Base-by-base conservation (phyloP, 1,140 invertebrate genomes). In the Heliconius himera region DNA sequence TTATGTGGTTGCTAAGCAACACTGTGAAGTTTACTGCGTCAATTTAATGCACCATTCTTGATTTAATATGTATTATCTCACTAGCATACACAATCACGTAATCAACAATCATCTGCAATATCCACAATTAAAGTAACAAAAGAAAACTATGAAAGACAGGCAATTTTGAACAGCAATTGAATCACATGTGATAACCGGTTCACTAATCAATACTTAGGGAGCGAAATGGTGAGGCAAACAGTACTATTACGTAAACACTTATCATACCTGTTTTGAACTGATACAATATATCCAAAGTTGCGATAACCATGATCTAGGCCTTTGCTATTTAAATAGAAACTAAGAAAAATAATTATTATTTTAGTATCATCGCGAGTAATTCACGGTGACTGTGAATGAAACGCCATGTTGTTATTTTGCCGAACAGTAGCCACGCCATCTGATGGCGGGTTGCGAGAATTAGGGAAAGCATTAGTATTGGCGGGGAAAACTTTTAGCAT, bases 1-100 rank as follows among this genome's bases (percentile, higher is more conserved):
- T 83, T 76, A 82, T 36, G 51, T 74, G 71, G 90, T 92, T 91
- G 88, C 90, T 88, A 84, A 80, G 91, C 90, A 92, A 91, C 91
- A 81, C 76, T 83, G 83, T 89, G 84, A 81, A 82, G 82, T 82
- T 77, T 84, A 84, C 85, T 90, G 88, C 88, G 85, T 81, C 87
- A 88, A 82, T 82, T 81, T 87, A 78, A 83, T 87, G 84, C 85
- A 87, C 84, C 87, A 87, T 56, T 84, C 70, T 72, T 66, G 60
- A 66, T 29, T 66, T 66, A 26, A 13, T 66, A n/a, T 66, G 29
- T 29, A 29, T 26, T 29, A 22, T 66, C 22, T 66, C 60, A 66
- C 26, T 66, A 29, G 11, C 60, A 22, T 56, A 16, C 13, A 66
- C 13, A 8, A 29, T 66, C 3, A 26, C 60, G 33, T 41, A 38